These are phyloP conservation scores for Danio kyathit DNA, from an alignment of 2,797 vertebrate species.

Conservation along the genomic window DNA sequence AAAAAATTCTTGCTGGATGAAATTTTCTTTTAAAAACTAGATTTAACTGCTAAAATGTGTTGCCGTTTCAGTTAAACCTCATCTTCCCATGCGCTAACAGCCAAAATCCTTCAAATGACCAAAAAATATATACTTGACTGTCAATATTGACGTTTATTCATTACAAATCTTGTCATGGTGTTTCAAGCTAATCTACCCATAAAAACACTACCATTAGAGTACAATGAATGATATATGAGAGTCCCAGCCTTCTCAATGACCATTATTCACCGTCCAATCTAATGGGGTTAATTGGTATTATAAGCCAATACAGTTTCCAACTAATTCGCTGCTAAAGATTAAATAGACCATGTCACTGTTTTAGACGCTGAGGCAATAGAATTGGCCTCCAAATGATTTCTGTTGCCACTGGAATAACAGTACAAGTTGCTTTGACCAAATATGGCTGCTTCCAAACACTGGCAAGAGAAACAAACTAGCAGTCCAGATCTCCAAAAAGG, in stretches of 20 bases:
- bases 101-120: not conserved
- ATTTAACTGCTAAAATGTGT: too few species aligned
- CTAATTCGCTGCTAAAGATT: not conserved
- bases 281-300: not conserved
- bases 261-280: not conserved
- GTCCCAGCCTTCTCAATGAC: not conserved
- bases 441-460: constrained; percentile 78
- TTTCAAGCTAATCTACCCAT: not conserved
- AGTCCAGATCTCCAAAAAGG: constrained; percentile 63
- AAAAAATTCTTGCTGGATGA: too few species aligned
- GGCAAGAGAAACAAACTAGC: constrained; percentile 54
- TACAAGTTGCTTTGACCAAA: constrained; percentile 80
- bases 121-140: not conserved
- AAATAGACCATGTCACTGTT: constrained; percentile 44
- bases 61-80: not conserved
- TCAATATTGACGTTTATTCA: not conserved
- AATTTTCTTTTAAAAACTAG: too few species aligned
- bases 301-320: not conserved
- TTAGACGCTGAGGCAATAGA: constrained; percentile 56
- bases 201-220: not conserved
- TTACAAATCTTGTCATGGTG: not conserved
- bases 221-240: not conserved
- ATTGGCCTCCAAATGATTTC: constrained; percentile 67
- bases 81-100: not conserved
- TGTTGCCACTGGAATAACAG: constrained; percentile 65